Evolutionary conservation across 2,113 vertebrate species (phyloP).

Genomic region (Odontophorus gujanensis): DNA sequence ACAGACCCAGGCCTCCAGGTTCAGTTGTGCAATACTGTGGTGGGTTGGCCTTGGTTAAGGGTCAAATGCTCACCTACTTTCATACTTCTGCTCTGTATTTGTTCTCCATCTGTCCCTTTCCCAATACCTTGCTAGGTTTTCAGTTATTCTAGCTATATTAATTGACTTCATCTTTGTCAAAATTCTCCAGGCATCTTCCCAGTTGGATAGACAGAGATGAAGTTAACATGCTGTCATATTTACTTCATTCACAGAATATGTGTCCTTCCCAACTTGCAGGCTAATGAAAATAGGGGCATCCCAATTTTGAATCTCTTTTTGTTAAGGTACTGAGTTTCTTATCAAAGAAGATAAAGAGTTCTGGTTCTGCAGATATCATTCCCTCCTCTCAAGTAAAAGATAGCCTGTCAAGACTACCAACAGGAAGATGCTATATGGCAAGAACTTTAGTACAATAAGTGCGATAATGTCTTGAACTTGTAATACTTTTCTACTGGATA

Average conservation of each 20-base stretch:
- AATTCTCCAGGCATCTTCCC: not conserved
- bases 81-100: not conserved
- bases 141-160: not conserved
- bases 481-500: not conserved
- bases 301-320: not conserved
- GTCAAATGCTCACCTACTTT: not conserved
- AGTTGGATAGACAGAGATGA: not conserved
- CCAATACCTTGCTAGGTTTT: not conserved
- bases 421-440: not conserved
- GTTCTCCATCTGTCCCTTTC: not conserved
- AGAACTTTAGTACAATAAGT: constrained; percentile 13
- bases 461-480: not conserved
- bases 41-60: not conserved
- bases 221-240: not conserved
- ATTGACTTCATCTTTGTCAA: not conserved
- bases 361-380: not conserved
- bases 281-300: not conserved
- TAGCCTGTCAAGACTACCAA: not conserved
- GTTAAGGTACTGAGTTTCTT: not conserved
- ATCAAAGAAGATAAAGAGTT: not conserved
- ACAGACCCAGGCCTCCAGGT: not conserved
- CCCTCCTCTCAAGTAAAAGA: not conserved
- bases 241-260: not conserved
- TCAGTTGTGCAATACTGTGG: not conserved
- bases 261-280: not conserved